Evolutionary conservation across 2,888 invertebrate genomes (phyloP), one percentile per base, ranked within the genome.

Genomic region (Idaea dimidiata): DNA sequence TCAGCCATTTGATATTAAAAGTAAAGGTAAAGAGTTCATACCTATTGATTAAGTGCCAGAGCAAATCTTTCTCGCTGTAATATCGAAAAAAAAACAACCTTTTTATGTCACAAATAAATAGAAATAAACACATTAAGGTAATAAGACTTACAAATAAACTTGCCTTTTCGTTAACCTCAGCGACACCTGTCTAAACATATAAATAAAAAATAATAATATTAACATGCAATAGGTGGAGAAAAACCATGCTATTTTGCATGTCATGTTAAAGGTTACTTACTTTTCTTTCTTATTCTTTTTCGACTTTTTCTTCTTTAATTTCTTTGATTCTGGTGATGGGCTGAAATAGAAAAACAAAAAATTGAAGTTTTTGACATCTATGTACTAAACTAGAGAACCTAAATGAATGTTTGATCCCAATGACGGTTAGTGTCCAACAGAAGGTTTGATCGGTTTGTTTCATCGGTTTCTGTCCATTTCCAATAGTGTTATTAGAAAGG

Each of bases 221-320:
- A 3, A 43, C 43, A 43, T 43, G 43, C 43, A 14, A 43, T 8
- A 14, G 14, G 24, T 24, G 3, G 14, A 43, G 43, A 43, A 8
- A 43, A 43, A 32, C 6, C 32, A 32, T 43, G 43, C 43, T 43
- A 43, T 8, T 8, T 43, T 43, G 14, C 43, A 33, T 33, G 65
- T 66, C 31, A 61, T 66, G 67, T 67, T 53, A 58, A 53, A 59
- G 61, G 54, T 16, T 82, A 93, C 94, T 93, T 91, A 95, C 96
- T 95, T 95, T 73, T 95, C 95, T 86, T 94, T 95, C 85, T 95
- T 95, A 80, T 94, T 94, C 87, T 95, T 95, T 86, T 96, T 96
- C 0, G 95, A 94, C 83, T 96, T 96, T 90, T 96, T 96, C 94
- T 96, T 96, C 90, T 96, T 96, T 69, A 95, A 91, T 80, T 94